Conservation (phyloP, 2,113 vertebrate species). For the Grammomys surdaster region DNA sequence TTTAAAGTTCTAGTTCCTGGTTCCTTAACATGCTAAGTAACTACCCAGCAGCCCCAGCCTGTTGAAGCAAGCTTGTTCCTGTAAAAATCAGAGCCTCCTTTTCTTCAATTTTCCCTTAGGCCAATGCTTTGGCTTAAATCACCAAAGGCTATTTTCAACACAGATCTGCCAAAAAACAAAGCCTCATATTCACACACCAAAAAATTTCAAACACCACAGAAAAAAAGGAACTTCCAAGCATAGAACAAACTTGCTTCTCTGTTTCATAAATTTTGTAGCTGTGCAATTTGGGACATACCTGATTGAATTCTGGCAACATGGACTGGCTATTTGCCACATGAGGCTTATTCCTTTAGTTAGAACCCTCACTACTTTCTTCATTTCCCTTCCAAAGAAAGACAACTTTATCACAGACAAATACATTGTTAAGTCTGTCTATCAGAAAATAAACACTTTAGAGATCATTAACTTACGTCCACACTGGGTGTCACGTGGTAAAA, state of each 20-base stretch:
- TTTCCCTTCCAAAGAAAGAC: conserved; percentile 17
- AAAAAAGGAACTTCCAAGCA: conserved; percentile 14
- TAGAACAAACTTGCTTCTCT: neutral
- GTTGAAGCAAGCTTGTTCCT: neutral
- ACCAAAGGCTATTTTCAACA: neutral
- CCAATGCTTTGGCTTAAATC: neutral
- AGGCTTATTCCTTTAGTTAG: conserved; percentile 26
- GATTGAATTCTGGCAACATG: neutral
- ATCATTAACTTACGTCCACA: neutral
- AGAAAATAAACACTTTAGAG: conserved; percentile 52
- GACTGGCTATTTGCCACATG: conserved; percentile 3
- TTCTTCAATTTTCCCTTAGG: neutral
- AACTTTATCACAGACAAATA: conserved; percentile 25
- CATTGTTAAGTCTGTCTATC: conserved; percentile 13
- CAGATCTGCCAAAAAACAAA: neutral
- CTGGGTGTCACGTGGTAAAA: neutral
- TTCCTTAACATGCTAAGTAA: neutral
- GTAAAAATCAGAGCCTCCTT: neutral
- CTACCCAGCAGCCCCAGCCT: neutral
- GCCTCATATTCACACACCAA: neutral
- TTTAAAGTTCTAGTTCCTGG: neutral
- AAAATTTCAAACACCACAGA: neutral
- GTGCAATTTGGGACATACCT: conserved; percentile 34
- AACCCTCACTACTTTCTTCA: neutral
- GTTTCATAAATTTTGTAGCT: conserved; percentile 47